Percentiles rank a stretch among this genome's conserved stretches.
These are phyloP conservation scores for Anser brachyrhynchus DNA, from an alignment of 2,113 vertebrate species.

Conservation along the genomic window DNA sequence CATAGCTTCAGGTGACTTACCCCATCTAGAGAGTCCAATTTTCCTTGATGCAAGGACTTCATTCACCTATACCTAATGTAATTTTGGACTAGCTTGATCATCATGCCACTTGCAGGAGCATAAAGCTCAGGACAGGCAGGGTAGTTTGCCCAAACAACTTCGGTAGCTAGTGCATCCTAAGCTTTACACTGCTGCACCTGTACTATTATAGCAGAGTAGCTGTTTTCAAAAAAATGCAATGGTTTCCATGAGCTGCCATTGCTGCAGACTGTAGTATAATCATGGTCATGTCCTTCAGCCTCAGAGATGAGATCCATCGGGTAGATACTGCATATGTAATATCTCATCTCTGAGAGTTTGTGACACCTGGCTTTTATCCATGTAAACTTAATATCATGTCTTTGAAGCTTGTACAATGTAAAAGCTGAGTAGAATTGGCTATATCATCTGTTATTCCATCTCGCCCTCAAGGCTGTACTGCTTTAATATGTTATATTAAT, in stretches of 20 bases:
- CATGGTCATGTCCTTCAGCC: not conserved
- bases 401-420: not conserved
- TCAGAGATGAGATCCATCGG: not conserved
- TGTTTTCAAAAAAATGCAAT: not conserved
- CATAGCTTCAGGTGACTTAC: not conserved
- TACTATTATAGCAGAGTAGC: not conserved
- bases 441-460: not conserved
- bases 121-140: not conserved
- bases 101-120: accelerated
- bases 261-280: not conserved
- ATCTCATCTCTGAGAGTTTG: not conserved
- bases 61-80: not conserved
- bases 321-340: not conserved
- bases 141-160: not conserved
- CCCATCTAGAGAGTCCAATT: not conserved
- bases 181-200: not conserved
- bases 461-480: not conserved
- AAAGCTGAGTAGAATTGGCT: not conserved
- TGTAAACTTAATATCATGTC: not conserved
- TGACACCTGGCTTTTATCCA: not conserved
- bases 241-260: not conserved
- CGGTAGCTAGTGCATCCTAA: not conserved
- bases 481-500: not conserved
- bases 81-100: not conserved
- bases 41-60: not conserved